Evolutionary conservation across 2,113 vertebrate species (phyloP).

Genomic region (Thalassoma bifasciatum): DNA sequence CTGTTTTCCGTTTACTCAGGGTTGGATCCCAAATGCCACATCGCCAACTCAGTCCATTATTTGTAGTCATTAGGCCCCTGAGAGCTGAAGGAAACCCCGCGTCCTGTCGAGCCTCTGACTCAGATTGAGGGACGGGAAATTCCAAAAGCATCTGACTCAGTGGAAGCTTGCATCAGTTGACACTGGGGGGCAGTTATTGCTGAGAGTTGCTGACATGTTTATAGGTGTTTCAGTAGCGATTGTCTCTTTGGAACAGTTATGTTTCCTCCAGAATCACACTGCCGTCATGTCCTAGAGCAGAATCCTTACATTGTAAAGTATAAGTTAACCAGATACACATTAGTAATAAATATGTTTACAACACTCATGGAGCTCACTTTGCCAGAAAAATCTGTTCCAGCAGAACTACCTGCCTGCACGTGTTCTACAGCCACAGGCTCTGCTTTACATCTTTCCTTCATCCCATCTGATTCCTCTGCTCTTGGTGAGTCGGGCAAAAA

Average conservation of each 20-base stretch:
- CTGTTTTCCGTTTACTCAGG: not conserved
- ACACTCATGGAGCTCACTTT: conserved; percentile 19
- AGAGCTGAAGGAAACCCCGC: conserved; percentile 1
- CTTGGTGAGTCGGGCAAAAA: not conserved
- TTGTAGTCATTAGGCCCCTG: not conserved
- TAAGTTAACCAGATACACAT: conserved; percentile 23
- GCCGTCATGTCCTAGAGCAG: conserved; percentile 13
- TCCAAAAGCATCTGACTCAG: not conserved
- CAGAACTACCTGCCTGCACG: conserved; percentile 6
- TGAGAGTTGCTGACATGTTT: not conserved
- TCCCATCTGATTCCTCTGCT: conserved; percentile 18
- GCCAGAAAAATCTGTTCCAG: conserved; percentile 10
- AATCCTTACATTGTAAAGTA: conserved; percentile 24
- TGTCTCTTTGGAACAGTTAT: conserved; percentile 12
- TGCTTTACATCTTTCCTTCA: conserved; percentile 16
- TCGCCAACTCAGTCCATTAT: not conserved
- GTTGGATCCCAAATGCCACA: not conserved
- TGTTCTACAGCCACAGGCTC: not conserved
- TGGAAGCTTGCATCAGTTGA: conserved; percentile 6
- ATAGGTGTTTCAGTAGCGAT: conserved; percentile 2
- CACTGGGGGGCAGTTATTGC: not conserved
- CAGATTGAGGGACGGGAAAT: not conserved
- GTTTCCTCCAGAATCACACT: not conserved
- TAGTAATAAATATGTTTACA: conserved; percentile 26
- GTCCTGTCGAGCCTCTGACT: not conserved